Percentiles rank a stretch among this genome's conserved stretches.
These are phyloP conservation scores for Myocastor coypus DNA, from an alignment of 2,113 vertebrate species.

Conservation along the genomic window DNA sequence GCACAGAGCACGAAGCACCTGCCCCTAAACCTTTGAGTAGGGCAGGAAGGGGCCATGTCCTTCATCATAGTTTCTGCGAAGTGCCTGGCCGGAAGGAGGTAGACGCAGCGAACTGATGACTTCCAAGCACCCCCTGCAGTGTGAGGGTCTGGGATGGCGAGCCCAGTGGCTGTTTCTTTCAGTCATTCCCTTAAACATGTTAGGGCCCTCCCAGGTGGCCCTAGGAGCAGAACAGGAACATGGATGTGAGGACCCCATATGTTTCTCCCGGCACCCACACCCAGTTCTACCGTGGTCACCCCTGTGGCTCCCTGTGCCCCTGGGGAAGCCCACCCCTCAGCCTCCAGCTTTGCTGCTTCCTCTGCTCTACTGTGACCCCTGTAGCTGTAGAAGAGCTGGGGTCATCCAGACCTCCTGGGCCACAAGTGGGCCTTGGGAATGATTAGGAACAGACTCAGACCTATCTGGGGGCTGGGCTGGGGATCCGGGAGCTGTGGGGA, in stretches of 20 bases:
- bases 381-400: background rate
- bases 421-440: background rate
- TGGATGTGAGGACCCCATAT: rapidly evolving
- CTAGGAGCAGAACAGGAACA: background rate
- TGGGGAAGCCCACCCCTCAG: rapidly evolving
- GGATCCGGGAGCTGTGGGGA: background rate
- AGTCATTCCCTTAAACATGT: background rate
- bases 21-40: background rate
- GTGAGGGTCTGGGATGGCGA: background rate
- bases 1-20: background rate
- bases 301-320: background rate
- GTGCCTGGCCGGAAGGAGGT: too few relatives aligned
- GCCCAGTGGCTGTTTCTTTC: background rate
- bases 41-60: background rate
- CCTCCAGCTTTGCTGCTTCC: background rate
- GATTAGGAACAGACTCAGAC: conserved; percentile 40
- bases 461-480: background rate
- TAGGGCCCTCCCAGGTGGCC: background rate
- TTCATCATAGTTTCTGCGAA: background rate
- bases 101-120: rapidly evolving
- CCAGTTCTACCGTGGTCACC: rapidly evolving
- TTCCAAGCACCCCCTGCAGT: background rate
- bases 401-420: background rate
- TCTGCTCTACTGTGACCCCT: rapidly evolving
- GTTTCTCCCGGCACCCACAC: background rate